Evolutionary conservation across 2,888 invertebrate species (phyloP), one percentile per base, ranked within the genome.

Genomic region (Polyommatus icarus): DNA sequence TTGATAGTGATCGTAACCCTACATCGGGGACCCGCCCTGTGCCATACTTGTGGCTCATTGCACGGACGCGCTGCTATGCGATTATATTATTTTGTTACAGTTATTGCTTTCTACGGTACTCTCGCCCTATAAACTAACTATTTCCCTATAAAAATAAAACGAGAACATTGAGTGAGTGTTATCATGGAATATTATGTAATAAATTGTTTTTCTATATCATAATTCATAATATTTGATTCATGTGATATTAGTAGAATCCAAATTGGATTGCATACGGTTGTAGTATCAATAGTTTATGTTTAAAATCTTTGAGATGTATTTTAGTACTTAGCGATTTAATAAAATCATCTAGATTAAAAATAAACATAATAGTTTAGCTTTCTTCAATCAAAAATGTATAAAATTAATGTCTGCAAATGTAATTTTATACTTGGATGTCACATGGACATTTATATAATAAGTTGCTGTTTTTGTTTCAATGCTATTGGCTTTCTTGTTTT

Each of bases 21-120:
- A 85, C 83, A 85, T 85, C 80, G 85, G 83, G 88, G 91, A 87
- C 88, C 91, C 92, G 91, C 92, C 92, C 91, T 87, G 83, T 80
- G 80, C 12, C 67, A 32, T 67, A 32, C 6, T 67, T 67, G 29
- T 67, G 24, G 78, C 78, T 79, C 81, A 80, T 79, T 80, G 83
- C 82, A 84, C 83, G 82, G 83, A 82, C 81, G 79, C 81, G 82
- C 82, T 82, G 83, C 80, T 79, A 61, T 81, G 81, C 81, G 81
- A 77, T 77, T 72, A 36, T 77, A 36, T 36, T 77, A 36, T 36
- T 72, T 40, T 57, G 57, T 77, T 54, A 72, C 75, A 29, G 24
- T 80, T 81, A 80, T 79, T 59, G 29, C 77, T 79, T 77, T 76
- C 76, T 76, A 75, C 59, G 71, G 72, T 76, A 76, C 78, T 77